Evolutionary conservation across 2,888 invertebrate species (phyloP), one percentile per base, ranked within the genome.

Genomic region (Drosophila maculinotata): DNA sequence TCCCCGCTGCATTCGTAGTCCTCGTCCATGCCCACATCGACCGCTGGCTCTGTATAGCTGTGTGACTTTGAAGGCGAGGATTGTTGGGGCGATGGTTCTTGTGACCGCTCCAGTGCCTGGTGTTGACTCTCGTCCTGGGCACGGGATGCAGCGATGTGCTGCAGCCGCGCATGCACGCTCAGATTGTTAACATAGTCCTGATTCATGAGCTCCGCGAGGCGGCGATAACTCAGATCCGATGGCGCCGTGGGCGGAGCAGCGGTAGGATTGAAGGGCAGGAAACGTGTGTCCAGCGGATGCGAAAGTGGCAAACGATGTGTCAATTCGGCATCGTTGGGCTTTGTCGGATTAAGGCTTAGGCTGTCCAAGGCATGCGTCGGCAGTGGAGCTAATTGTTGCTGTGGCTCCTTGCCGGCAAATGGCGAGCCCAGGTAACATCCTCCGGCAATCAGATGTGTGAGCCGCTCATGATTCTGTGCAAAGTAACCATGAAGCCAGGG

Each of bases 401-500:
- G 79, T 0, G 58, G 52, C 31, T 75, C 73, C 54, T 81, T 84
- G 15, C 60, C 47, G 38, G 49, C 35, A 36, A 64, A 69, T 0
- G 75, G 63, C 1, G 78, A 56, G 1, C 74, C 76, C 41, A 89
- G 63, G 57, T 85, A 89, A 48, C 85, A 74, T 23, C 89, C 87
- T 76, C 82, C 86, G 56, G 91, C 76, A 42, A 91, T 88, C 12
- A 91, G 69, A 69, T 91, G 91, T 36, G 89, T 85, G 52, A 91
- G 83, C 45, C 91, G 89, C 58, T 91, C 91, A 52, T 91, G 91
- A 42, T 90, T 90, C 69, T 92, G 91, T 44, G 89, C 90, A 73
- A 92, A 90, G 47, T 92, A 92, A 33, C 91, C 91, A 56, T 91
- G 91, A 47, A 91, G 81, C 92, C 91, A 92, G 38, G 91, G 92